Conservation (phyloP, 2,888 invertebrate genomes). For the Bellardia pandia region DNA sequence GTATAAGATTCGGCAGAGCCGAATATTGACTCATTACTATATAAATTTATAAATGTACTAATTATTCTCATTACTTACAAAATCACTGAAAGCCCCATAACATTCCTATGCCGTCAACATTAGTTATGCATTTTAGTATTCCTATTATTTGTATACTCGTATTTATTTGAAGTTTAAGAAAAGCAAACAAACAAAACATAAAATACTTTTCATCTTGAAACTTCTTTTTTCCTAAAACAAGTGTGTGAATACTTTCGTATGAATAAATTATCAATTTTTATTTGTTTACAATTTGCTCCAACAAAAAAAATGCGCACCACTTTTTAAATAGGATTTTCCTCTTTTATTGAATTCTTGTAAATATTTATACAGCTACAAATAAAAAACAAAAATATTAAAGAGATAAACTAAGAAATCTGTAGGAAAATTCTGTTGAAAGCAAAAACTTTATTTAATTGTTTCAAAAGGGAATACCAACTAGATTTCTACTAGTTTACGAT, state of each 20-base stretch:
- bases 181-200: constrained; percentile 6
- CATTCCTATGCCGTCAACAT: neutral
- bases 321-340: neutral
- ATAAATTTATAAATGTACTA: no score
- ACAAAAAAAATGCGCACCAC: neutral
- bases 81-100: neutral
- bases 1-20: no score
- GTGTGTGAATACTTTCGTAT: neutral
- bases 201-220: constrained; percentile 14
- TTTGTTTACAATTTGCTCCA: constrained; percentile 7
- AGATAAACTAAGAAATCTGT: no score
- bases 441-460: no score
- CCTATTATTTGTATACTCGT: neutral
- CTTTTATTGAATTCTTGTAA: neutral
- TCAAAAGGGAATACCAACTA: no score
- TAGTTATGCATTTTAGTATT: neutral
- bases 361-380: no score
- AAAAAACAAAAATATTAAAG: no score
- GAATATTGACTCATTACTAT: no score
- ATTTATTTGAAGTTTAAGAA: constrained; percentile 16
- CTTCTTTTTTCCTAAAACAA: neutral
- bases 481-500: no score
- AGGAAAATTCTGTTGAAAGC: no score
- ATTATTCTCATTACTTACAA: no score
- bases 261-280: constrained; percentile 24